Conservation (phyloP, 2,888 invertebrate genomes). For the Endotricha flammealis region DNA sequence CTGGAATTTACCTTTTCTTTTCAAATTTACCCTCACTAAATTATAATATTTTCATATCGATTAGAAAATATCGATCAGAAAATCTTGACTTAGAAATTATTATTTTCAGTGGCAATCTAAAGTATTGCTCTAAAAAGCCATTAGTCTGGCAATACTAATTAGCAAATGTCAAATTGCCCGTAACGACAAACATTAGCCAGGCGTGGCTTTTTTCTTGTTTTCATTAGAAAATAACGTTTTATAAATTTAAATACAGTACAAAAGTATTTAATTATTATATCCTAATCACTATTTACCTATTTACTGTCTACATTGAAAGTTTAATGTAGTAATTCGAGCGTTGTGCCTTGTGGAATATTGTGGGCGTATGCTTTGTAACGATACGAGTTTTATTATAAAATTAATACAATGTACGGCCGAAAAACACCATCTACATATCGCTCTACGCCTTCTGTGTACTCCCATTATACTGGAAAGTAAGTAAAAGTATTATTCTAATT, state of each 20-base stretch:
- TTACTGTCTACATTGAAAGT: not conserved
- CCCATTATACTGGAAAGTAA: slow-evolving; percentile 88
- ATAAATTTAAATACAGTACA: not conserved
- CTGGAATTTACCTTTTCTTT: no score
- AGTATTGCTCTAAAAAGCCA: no score
- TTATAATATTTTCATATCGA: no score
- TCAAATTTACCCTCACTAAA: no score
- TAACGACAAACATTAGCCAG: slow-evolving; percentile 30
- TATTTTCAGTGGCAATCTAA: no score
- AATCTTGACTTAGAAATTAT: no score
- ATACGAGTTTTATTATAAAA: slow-evolving; percentile 12
- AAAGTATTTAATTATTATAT: not conserved
- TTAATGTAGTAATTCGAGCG: not conserved
- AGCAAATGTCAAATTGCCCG: slow-evolving; percentile 2
- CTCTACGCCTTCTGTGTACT: slow-evolving; percentile 93
- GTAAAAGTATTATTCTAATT: no score
- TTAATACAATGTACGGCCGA: slow-evolving; percentile 80
- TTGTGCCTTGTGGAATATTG: not conserved
- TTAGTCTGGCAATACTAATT: slow-evolving; percentile 5
- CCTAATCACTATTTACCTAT: not conserved
- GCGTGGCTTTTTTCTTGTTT: slow-evolving; percentile 38
- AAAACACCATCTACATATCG: slow-evolving; percentile 89
- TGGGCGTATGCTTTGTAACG: not conserved
- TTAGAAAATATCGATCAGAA: no score
- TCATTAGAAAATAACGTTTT: slow-evolving; percentile 22